These are phyloP conservation scores for Psilopsiagon aurifrons DNA, from an alignment of 2,113 vertebrate genomes.

Conservation along the genomic window DNA sequence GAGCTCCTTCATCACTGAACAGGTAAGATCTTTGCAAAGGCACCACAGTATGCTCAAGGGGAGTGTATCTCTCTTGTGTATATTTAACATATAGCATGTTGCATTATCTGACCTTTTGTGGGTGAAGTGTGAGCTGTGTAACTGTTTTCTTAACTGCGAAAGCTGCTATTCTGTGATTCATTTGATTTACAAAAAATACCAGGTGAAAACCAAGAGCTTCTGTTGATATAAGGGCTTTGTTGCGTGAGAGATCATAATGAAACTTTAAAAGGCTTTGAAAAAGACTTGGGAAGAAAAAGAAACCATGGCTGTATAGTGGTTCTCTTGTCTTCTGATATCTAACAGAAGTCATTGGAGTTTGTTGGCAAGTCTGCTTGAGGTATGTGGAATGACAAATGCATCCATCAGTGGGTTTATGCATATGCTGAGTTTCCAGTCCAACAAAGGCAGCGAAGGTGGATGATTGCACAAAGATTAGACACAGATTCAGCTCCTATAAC, in stretches of 20 bases:
- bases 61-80: rapidly evolving
- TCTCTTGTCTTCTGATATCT: background rate
- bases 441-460: background rate
- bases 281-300: background rate
- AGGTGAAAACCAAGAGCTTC: background rate
- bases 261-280: background rate
- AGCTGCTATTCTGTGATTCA: background rate
- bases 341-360: background rate
- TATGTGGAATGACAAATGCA: background rate
- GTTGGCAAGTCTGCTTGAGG: background rate
- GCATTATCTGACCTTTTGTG: background rate
- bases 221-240: conserved; percentile 7
- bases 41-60: background rate
- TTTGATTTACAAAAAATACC: background rate
- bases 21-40: conserved; percentile 76
- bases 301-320: background rate
- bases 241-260: background rate
- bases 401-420: background rate
- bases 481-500: background rate
- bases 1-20: conserved; percentile 95
- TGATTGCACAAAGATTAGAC: background rate
- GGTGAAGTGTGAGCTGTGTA: background rate
- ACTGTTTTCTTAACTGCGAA: background rate
- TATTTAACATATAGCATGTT: background rate
- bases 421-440: background rate